Percentiles rank a stretch among this genome's conserved stretches.
Conservation (phyloP, 2,888 invertebrate genomes). For the Tromatobia lineatoria region DNA sequence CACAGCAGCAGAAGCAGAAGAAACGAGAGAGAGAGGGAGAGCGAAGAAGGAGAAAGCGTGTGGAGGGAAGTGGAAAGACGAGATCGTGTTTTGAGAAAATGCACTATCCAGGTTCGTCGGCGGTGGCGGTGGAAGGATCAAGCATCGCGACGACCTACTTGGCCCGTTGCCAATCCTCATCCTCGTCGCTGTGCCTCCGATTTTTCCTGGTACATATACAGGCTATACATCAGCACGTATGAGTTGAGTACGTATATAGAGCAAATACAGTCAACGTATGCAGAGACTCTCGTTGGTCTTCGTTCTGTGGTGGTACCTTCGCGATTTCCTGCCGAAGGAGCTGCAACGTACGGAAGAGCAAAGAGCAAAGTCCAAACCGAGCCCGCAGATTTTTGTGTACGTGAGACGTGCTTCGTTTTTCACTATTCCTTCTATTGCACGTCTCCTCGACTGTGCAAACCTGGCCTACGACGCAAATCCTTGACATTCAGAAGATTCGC, state of each 20-base stretch:
- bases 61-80: constrained; percentile 45
- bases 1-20: neutral
- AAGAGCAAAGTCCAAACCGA: neutral
- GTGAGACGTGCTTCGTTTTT: constrained; percentile 9
- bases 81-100: constrained; percentile 61
- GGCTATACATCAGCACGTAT: constrained; percentile 9
- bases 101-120: constrained; percentile 58
- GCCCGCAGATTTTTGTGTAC: neutral
- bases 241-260: constrained; percentile 8
- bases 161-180: constrained; percentile 59
- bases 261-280: neutral
- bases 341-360: neutral
- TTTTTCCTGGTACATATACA: constrained; percentile 35
- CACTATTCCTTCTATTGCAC: neutral
- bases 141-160: constrained; percentile 62
- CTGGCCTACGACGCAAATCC: constrained; percentile 32
- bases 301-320: constrained; percentile 2
- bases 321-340: constrained; percentile 33
- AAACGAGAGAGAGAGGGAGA: neutral
- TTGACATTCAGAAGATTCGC: constrained; percentile 35
- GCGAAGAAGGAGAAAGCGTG: neutral
- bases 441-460: no score
- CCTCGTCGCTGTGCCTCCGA: constrained; percentile 34
- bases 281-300: constrained; percentile 20
- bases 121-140: constrained; percentile 57